These are phyloP conservation scores for Drosophila melanogaster DNA, from an alignment of 1,140 invertebrate genomes.

Conservation along the genomic window Release_6_plus_ISO1_MT NC_004354.4:13647501-13648000, in stretches of 20 bases:
- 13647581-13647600: constrained; percentile 47
- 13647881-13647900: constrained; percentile 38
- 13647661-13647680: constrained; percentile 43
- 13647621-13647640: no score
- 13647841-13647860: constrained; percentile 25
- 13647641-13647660: constrained; percentile 1
- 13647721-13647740: not conserved
- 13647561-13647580: constrained; percentile 26
- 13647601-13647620: constrained; percentile 24
- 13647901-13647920: constrained; percentile 45
- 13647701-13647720: constrained; percentile 2
- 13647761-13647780: constrained; percentile 25
- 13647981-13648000: not conserved
- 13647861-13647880: constrained; percentile 39
- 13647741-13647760: not conserved
- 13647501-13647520: not conserved
- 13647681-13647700: constrained; percentile 43
- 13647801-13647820: constrained; percentile 50
- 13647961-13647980: constrained; percentile 16
- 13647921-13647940: constrained; percentile 3
- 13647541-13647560: constrained; percentile 43
- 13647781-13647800: constrained; percentile 36
- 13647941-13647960: constrained; percentile 10
- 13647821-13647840: constrained; percentile 39
- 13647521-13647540: constrained; percentile 56